Evolutionary conservation across 1,140 invertebrate genomes (phyloP), one percentile per base, ranked within the genome.

Genomic region (Drosophila setifemur): DNA sequence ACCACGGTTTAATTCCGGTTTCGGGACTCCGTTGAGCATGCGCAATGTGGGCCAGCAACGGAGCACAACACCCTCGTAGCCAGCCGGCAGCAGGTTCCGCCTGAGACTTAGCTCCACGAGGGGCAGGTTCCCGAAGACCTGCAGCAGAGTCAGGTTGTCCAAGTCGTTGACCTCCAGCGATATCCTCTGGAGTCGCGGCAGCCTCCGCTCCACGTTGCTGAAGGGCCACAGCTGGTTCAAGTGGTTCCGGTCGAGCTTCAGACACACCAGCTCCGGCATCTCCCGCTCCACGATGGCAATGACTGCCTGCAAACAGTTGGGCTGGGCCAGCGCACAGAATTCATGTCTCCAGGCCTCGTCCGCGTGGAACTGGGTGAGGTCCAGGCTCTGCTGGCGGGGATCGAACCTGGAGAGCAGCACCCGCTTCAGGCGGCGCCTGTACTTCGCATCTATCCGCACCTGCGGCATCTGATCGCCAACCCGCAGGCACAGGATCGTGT

Each of bases 201-300:
- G 16, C 1, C 47, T 50, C 1, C 26, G 11, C 19, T 79, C 75
- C 16, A 79, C 29, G 0, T 26, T 16, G 0, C 2, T 4, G 16
- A 79, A 74, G 2, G 37, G 16, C 28, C 21, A 23, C 6, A 79
- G 31, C 2, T 29, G 2, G 4, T 14, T 42, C 16, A 81, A 5
- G 19, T 74, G 42, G 19, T 74, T 81, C 3, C 31, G 39, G 39
- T 81, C 75, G 11, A 79, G 33, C n/a, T 16, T 23, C 5, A 79
- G 44, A 9, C 25, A 11, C 12, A 25, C 19, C 16, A 79, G 14
- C 3, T 50, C 29, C 1, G 75, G 75, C 29, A 74, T 28, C 31
- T 42, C 37, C 2, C 21, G 11, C 25, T 33, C 43, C 28, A 66
- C 29, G 0, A 79, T 70, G 0, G 25, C 33, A 1, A 79, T 12